These are phyloP conservation scores for Cossypha dichroa DNA, from an alignment of 2,797 vertebrate genomes.

Conservation along the genomic window DNA sequence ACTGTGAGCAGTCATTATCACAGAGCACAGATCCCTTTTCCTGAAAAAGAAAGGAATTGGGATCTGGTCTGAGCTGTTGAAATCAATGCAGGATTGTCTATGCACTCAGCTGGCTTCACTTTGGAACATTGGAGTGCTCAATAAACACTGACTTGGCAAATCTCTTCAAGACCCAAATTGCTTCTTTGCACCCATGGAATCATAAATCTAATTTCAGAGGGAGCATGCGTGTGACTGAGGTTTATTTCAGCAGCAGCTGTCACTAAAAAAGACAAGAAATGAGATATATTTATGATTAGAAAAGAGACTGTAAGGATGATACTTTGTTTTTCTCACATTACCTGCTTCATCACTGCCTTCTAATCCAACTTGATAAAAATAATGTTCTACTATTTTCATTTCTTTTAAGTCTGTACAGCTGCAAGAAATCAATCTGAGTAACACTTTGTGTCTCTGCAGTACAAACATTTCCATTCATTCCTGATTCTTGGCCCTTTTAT, in stretches of 20 bases:
- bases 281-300: background rate
- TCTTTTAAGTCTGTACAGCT: background rate
- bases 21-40: background rate
- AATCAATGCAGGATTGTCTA: background rate
- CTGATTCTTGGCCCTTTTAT: conserved; percentile 1
- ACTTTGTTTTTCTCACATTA: background rate
- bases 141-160: background rate
- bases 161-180: background rate
- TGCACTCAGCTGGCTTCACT: background rate
- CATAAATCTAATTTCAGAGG: conserved; percentile 24
- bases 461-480: background rate
- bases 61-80: background rate
- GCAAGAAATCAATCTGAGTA: background rate
- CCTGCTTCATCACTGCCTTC: background rate
- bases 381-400: background rate
- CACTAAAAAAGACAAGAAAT: background rate
- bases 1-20: background rate
- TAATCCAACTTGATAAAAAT: background rate
- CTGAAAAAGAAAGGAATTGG: background rate
- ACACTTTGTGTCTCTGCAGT: background rate
- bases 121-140: background rate
- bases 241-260: conserved; percentile 7
- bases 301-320: background rate
- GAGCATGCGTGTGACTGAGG: background rate
- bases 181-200: background rate